Conservation (phyloP, 2,888 invertebrate genomes). For the Drosophila mercatorum region DNA sequence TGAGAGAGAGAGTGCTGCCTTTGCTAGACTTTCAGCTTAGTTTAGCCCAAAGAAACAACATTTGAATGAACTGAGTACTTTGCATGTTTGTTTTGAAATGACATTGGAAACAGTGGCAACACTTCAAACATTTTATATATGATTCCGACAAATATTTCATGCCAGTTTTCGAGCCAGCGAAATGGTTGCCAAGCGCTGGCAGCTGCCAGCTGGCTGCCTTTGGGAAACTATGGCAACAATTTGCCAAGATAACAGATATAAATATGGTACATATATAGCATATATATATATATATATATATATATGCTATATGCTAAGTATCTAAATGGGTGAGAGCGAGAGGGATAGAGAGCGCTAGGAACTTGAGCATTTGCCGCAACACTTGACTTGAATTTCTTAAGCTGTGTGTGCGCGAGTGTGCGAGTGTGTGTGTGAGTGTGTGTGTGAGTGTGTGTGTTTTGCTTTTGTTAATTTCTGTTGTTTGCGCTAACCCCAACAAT, state of each 20-base stretch:
- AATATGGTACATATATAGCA: neutral
- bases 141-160: neutral
- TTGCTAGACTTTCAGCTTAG: neutral
- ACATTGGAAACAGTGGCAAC: too few relatives aligned
- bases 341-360: slow-evolving; percentile 8
- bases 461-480: slow-evolving; percentile 78
- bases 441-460: slow-evolving; percentile 45
- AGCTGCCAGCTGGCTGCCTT: too few relatives aligned
- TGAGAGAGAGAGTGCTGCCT: fast-evolving
- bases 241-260: neutral
- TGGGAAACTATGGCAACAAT: slow-evolving; percentile 32
- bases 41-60: neutral
- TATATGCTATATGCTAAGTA: neutral
- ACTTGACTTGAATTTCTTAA: slow-evolving; percentile 71
- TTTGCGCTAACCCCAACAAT: slow-evolving; percentile 73
- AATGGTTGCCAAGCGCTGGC: too few relatives aligned
- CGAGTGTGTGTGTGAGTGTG: slow-evolving; percentile 1
- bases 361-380: slow-evolving; percentile 66
- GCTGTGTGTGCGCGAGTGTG: slow-evolving; percentile 13
- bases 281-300: too few relatives aligned
- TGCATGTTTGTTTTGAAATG: too few relatives aligned
- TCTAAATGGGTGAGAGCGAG: neutral
- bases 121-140: too few relatives aligned
- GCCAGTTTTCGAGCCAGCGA: neutral
- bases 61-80: neutral